Evolutionary conservation across 2,797 vertebrate genomes (phyloP).

Genomic region (Luscinia megarhynchos): DNA sequence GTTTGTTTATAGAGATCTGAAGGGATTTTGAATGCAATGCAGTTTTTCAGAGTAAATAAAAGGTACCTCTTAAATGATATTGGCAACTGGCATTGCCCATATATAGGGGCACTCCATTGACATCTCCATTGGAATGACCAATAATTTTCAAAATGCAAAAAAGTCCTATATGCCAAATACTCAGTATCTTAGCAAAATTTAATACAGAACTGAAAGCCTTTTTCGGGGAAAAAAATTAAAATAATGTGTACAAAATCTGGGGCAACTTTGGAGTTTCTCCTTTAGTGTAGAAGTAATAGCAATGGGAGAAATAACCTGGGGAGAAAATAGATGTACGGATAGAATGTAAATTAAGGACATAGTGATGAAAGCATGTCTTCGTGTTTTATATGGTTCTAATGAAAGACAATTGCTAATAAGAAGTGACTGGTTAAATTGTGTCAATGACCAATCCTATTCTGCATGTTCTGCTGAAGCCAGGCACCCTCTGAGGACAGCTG

Average conservation of each 20-base stretch:
- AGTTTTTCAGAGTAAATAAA: slow-evolving; percentile 54
- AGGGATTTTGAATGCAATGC: slow-evolving; percentile 48
- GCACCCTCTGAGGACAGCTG: slow-evolving; percentile 41
- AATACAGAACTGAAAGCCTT: background rate
- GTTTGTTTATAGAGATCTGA: slow-evolving; percentile 56
- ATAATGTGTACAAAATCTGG: background rate
- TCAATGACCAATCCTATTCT: slow-evolving; percentile 48
- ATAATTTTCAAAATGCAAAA: background rate
- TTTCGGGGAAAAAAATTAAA: background rate
- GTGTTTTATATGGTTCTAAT: background rate
- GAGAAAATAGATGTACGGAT: background rate
- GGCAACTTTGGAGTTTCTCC: background rate
- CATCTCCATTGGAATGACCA: background rate
- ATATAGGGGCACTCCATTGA: background rate
- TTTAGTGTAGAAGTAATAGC: background rate
- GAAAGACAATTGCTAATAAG: slow-evolving; percentile 38
- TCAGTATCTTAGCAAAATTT: background rate
- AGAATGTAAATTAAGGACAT: background rate
- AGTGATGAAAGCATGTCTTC: background rate
- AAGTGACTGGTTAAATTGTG: slow-evolving; percentile 55
- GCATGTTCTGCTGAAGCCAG: slow-evolving; percentile 41
- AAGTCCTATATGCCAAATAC: background rate
- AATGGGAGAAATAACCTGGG: background rate
- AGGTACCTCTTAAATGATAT: slow-evolving; percentile 6
- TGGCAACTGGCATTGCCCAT: background rate